phyloP scores from a whole-genome alignment of 1,140 invertebrate species.

The Diabrotica virgifera region DNA sequence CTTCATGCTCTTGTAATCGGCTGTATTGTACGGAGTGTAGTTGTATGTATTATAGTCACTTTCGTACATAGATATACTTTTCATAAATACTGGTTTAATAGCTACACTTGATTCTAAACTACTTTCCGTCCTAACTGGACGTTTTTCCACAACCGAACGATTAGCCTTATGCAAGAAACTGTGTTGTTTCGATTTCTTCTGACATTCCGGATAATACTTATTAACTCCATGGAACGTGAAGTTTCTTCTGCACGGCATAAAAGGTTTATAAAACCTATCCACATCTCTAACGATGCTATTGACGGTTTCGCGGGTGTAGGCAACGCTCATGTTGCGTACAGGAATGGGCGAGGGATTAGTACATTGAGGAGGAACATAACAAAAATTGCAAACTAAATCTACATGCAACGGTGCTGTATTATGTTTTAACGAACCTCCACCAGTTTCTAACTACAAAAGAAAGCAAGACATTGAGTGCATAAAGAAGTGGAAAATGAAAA shows the following conservation, averaged over 20 bases:
- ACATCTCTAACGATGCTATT: constrained; percentile 44
- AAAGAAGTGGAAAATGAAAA: background rate
- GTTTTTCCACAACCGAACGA: too few relatives aligned
- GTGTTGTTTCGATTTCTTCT: constrained; percentile 19
- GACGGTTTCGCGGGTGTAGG: constrained; percentile 34
- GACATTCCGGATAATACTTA: constrained; percentile 35
- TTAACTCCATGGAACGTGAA: constrained; percentile 47
- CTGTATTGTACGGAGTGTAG: background rate
- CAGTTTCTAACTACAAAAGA: constrained; percentile 42
- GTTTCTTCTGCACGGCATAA: constrained; percentile 40
- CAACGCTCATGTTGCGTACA: constrained; percentile 16
- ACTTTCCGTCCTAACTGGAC: background rate
- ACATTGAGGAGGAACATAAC: constrained; percentile 20
- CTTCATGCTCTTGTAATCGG: constrained; percentile 20
- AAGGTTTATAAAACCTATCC: constrained; percentile 48
- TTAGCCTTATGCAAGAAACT: constrained; percentile 31
- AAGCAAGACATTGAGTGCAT: constrained; percentile 18
- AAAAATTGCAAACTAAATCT: constrained; percentile 30
- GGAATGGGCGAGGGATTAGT: constrained; percentile 22
- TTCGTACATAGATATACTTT: constrained; percentile 26
- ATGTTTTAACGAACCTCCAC: constrained; percentile 25
- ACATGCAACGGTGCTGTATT: constrained; percentile 27
- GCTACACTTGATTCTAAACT: background rate
- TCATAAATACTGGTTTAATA: constrained; percentile 7
- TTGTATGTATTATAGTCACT: background rate